Percentiles rank a stretch among this genome's conserved stretches.
Evolutionary conservation across 2,113 vertebrate genomes (phyloP).

Genomic region (Seriola quinqueradiata): DNA sequence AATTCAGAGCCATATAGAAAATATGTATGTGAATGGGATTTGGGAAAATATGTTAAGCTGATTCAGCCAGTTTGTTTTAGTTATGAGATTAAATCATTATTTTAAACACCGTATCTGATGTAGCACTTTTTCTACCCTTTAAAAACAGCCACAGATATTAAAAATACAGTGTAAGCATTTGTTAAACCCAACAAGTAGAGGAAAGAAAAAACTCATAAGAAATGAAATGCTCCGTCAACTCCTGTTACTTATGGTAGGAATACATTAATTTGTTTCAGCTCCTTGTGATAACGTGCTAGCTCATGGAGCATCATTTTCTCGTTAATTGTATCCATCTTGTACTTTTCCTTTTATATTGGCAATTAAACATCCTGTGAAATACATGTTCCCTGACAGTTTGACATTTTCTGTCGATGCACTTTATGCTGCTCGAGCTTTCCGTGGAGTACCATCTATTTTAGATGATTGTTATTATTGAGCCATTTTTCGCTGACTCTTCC

Average conservation of each 20-base stretch:
- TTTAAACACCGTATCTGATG: background rate
- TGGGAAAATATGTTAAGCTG: background rate
- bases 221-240: slow-evolving; percentile 50
- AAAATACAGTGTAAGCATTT: slow-evolving; percentile 18
- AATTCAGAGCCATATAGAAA: background rate
- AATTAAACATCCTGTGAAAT: slow-evolving; percentile 64
- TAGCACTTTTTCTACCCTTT: background rate
- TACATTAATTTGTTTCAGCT: slow-evolving; percentile 43
- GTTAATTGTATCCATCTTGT: slow-evolving; percentile 62
- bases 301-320: slow-evolving; percentile 53
- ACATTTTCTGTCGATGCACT: slow-evolving; percentile 58
- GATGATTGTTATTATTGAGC: slow-evolving; percentile 59
- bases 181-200: slow-evolving; percentile 6
- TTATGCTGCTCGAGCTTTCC: slow-evolving; percentile 45
- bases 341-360: slow-evolving; percentile 43
- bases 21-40: background rate
- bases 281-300: slow-evolving; percentile 19
- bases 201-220: background rate
- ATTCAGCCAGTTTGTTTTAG: background rate
- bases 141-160: slow-evolving; percentile 10
- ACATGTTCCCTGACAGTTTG: slow-evolving; percentile 55
- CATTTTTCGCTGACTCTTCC: slow-evolving; percentile 67
- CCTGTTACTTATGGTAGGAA: slow-evolving; percentile 25
- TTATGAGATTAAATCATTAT: slow-evolving; percentile 1
- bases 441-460: slow-evolving; percentile 57